A percentile compares a stretch with the other conserved stretches of the same genome.
These are phyloP conservation scores for Latrodectus elegans DNA, from an alignment of 2,888 invertebrate species.

Conservation along the genomic window DNA sequence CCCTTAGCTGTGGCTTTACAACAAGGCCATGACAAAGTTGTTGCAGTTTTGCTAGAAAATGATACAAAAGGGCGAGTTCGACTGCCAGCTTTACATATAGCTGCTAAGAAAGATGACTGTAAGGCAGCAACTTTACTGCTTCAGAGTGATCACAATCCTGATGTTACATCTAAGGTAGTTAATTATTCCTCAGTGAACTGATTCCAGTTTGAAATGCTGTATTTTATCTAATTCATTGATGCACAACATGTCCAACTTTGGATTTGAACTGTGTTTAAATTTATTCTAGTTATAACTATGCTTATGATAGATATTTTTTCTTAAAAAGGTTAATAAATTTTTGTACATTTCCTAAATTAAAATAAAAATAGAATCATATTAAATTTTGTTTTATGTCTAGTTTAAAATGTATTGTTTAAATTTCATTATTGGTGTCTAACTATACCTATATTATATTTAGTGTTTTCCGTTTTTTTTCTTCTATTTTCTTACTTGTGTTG, in stretches of 20 bases:
- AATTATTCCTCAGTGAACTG: background rate
- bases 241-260: background rate
- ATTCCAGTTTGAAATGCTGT: background rate
- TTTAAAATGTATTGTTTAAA: too few species aligned
- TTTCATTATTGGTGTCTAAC: too few species aligned
- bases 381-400: too few species aligned
- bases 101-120: slow-evolving; percentile 99
- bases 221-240: background rate
- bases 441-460: too few species aligned
- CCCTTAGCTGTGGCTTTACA: slow-evolving; percentile 99
- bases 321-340: background rate
- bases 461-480: too few species aligned
- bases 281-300: background rate
- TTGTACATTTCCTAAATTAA: too few species aligned
- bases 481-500: too few species aligned
- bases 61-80: slow-evolving; percentile 98
- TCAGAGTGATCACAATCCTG: slow-evolving; percentile 98
- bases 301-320: background rate
- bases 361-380: too few species aligned
- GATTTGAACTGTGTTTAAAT: background rate
- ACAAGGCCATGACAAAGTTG: slow-evolving; percentile 97
- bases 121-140: slow-evolving; percentile 96
- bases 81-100: slow-evolving; percentile 97
- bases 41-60: slow-evolving; percentile 96
- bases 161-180: slow-evolving; percentile 89